Evolutionary conservation across 1,140 invertebrate species (phyloP).

Genomic region (Plectrocnemia conspersa): DNA sequence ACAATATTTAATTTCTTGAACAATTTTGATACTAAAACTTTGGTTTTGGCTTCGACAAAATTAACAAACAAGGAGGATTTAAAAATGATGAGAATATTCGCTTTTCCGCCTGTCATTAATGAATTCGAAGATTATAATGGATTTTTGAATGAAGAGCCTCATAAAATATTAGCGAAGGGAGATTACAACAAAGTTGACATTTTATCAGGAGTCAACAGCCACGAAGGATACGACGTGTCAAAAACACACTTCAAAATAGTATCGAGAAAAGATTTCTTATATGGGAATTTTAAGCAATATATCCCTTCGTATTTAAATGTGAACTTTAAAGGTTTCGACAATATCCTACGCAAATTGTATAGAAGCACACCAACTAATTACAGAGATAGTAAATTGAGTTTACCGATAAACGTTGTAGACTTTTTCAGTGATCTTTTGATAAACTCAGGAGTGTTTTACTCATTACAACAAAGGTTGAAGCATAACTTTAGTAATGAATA

Average conservation of each 20-base stretch:
- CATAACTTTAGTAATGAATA: conserved; percentile 40
- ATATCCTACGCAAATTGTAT: conserved; percentile 41
- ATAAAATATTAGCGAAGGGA: conserved; percentile 39
- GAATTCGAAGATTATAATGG: conserved; percentile 26
- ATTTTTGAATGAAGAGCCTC: conserved; percentile 40
- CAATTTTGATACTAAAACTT: conserved; percentile 37
- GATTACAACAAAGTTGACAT: conserved; percentile 45
- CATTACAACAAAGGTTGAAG: conserved; percentile 24
- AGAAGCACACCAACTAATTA: conserved; percentile 31
- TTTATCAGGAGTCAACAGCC: conserved; percentile 42
- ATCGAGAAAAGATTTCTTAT: conserved; percentile 31
- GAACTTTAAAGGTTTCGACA: conserved; percentile 38
- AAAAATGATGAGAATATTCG: conserved; percentile 42
- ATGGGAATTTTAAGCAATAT: conserved; percentile 40
- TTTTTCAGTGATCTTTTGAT: conserved; percentile 47
- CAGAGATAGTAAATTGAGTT: conserved; percentile 39
- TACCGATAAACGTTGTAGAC: conserved; percentile 40
- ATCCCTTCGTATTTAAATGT: conserved; percentile 40
- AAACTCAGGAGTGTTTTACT: conserved; percentile 41
- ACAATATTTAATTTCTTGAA: conserved; percentile 41
- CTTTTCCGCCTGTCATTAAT: conserved; percentile 47
- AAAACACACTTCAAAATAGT: conserved; percentile 9
- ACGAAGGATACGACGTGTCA: conserved; percentile 42
- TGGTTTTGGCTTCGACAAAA: conserved; percentile 38
- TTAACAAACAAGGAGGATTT: conserved; percentile 34